Conservation (phyloP, 2,113 vertebrate genomes). For the Phrynosoma blainvillii region DNA sequence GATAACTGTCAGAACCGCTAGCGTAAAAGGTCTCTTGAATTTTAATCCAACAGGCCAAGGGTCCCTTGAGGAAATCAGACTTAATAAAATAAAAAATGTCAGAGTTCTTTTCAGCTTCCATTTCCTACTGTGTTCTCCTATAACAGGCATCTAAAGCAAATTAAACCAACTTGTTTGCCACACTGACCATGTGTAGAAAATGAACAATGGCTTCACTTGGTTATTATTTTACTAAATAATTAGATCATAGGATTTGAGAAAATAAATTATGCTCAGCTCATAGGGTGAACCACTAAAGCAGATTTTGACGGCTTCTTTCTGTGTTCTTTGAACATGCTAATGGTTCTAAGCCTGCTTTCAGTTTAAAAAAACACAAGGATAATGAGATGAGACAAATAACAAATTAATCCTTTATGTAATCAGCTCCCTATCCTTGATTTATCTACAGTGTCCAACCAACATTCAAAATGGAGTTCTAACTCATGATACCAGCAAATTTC, state of each 20-base stretch:
- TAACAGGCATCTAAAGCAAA: constrained; percentile 68
- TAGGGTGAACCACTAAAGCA: constrained; percentile 38
- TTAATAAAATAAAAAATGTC: constrained; percentile 73
- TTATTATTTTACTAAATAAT: constrained; percentile 52
- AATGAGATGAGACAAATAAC: constrained; percentile 16
- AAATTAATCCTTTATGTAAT: background rate
- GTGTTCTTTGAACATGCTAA: constrained; percentile 26
- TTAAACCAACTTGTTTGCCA: constrained; percentile 54
- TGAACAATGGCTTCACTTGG: constrained; percentile 43
- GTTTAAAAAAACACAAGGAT: constrained; percentile 1
- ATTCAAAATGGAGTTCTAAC: background rate
- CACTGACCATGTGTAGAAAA: constrained; percentile 49
- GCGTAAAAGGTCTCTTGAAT: constrained; percentile 74
- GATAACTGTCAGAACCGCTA: constrained; percentile 71
- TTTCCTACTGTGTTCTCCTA: constrained; percentile 43
- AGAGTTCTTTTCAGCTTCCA: constrained; percentile 57
- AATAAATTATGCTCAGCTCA: constrained; percentile 46
- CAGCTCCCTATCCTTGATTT: background rate
- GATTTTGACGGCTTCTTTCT: constrained; percentile 31
- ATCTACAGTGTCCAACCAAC: background rate
- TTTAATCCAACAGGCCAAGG: constrained; percentile 70
- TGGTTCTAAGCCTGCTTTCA: constrained; percentile 16
- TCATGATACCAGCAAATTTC: background rate
- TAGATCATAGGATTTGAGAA: constrained; percentile 51
- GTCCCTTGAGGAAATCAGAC: constrained; percentile 66